Evolutionary conservation across 2,113 vertebrate species (phyloP), one percentile per base, ranked within the genome.

Genomic region (Phaethornis superciliosus): DNA sequence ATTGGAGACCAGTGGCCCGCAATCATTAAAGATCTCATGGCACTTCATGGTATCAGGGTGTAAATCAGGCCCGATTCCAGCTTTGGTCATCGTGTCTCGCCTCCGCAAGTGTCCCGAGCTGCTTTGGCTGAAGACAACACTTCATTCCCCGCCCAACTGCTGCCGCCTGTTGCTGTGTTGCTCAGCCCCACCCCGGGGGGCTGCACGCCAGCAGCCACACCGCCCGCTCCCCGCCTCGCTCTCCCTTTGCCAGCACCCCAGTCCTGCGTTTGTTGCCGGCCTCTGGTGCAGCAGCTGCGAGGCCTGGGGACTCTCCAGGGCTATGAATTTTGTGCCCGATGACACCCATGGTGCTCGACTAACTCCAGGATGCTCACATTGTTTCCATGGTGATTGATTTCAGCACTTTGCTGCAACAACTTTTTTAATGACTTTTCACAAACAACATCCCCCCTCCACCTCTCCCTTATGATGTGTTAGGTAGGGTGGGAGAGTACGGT

Each of bases 191-290:
- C 14, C 74, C 69, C 4, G 3, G 46, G 44, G 40, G 63, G 35
- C 18, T 8, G 47, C 47, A 49, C 0, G 0, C 33, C 91, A 82
- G 15, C 60, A 77, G 69, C 72, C 0, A 0, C 40, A 24, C 3
- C 4, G 5, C 37, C 23, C 0, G 0, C 49, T 71, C 62, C 52
- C 54, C 7, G 3, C 18, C 79, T 82, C 32, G 51, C 44, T 62
- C 30, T 55, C 32, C 28, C 22, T 68, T 51, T 52, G 62, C 7
- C 1, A 79, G 54, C 28, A 71, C 35, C 23, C 35, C 24, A 5
- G 30, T 52, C 47, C 55, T 17, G 3, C 19, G 20, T 15, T 24
- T 52, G 46, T 54, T 30, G 56, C 24, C 55, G 42, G 27, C 30
- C 78, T 64, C 40, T 12, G 54, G 26, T 1, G 1, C 54, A 71